Base-by-base conservation (phyloP, 2,888 invertebrate species). In the Oligia fasciuncula region DNA sequence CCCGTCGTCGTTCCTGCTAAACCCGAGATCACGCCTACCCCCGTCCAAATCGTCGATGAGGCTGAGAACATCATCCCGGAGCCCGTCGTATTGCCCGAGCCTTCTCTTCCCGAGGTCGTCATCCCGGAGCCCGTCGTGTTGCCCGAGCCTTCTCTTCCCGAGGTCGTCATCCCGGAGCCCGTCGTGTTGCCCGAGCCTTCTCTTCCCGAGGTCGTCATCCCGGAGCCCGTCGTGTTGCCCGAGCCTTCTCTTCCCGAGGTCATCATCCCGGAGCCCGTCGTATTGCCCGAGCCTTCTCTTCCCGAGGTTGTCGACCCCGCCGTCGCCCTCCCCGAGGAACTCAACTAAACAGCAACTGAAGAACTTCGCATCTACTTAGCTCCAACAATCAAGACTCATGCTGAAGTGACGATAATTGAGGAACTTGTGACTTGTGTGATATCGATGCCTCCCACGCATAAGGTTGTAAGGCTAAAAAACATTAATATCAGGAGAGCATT, bases 281-380 rank as follows among this genome's bases (percentile, higher is more conserved):
- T 85, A 4, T 29, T 87, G 49, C 88, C 88, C 35, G 5, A 8
- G 13, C 54, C 46, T 19, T 60, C 62, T n/a, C 4, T 80, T 40
- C 81, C 85, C 43, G 85, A 86, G 2, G 80, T 74, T 23, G 49
- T 79, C 13, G 65, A 84, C 14, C 87, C 87, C 6, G 81, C 83
- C 2, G 65, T 87, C 0, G 71, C 84, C 11, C 35, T 87, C 40
- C 88, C 88, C 35, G 85, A 86, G 1, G 80, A 84, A 23, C 85
- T 86, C 70, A 86, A 88, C 84, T 87, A 87, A 87, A 60, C 46
- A 74, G 62, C 14, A 71, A 43, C 66, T 80, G 43, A 11, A 73
- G 46, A 76, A 71, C 51, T 35, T 63, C 29, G 29, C 66, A 13
- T 71, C 79, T 78, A 67, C 79, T 79, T 14, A 57, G 17, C 60